Evolutionary conservation across 1,140 invertebrate genomes (phyloP), one percentile per base, ranked within the genome.

Genomic region (Apocrypta bakeri): DNA sequence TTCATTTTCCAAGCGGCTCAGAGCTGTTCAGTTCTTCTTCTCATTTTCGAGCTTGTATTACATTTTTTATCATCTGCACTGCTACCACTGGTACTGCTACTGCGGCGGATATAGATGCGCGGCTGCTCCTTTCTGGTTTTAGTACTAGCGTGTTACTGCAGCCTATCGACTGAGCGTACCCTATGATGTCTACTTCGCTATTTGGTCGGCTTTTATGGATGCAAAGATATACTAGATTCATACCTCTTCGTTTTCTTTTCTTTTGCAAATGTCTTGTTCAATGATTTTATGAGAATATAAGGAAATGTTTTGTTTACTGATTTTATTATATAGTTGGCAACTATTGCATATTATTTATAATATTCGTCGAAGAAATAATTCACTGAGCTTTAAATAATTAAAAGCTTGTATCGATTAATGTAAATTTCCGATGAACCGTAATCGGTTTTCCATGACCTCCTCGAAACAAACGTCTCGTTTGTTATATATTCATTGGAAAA

Each of bases 51-150:
- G 48, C 40, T 61, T 31, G 77, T 56, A 79, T 71, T 71, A 61
- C 40, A 71, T 79, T 71, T 79, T 79, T 79, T 79, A 79, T 37
- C 40, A 61, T 24, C 40, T 25, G 17, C 14, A 7, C 48, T n/a
- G 48, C 48, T n/a, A 17, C 48, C 17, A 6, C 48, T 21, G 17
- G 12, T 42, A 17, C 42, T 48, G 14, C 17, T 48, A 17, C 42
- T 48, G 42, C 14, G 12, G 2, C 7, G 48, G 48, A 56, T 56
- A 56, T 56, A 21, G 48, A 4, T 56, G 48, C 4, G 48, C 48
- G 12, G 48, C 21, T 1, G 48, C 48, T 56, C 48, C n/a, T 56
- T 56, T 56, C 48, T 21, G 48, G 21, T 21, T 56, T 56, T 56
- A 56, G 17, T 56, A 21, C 48, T 17, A 0, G 17, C 48, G 48